Conservation (phyloP, 2,797 vertebrate species). For the Macropodus opercularis region DNA sequence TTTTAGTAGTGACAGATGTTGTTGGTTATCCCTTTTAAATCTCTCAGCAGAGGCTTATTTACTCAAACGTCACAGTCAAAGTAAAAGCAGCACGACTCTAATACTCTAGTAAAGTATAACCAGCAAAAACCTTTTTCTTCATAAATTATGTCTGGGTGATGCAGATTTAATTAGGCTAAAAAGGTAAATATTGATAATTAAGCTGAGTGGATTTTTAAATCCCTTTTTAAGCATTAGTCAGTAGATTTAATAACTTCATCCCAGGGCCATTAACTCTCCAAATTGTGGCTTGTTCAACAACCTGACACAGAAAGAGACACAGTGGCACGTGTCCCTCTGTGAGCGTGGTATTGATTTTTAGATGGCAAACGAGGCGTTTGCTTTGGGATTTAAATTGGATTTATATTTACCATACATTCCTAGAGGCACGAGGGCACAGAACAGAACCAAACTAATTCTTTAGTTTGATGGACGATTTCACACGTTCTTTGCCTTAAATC, state of each 20-base stretch:
- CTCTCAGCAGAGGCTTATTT: background rate
- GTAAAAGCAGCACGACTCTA: background rate
- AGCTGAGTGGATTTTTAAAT: background rate
- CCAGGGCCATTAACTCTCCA: background rate
- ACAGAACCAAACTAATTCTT: too few species aligned
- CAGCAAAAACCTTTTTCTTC: background rate
- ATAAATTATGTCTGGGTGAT: background rate
- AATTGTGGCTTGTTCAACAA: slow-evolving; percentile 12
- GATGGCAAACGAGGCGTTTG: slow-evolving; percentile 15
- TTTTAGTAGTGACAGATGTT: background rate
- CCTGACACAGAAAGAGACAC: slow-evolving; percentile 9
- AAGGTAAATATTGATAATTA: background rate
- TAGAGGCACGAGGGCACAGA: too few species aligned
- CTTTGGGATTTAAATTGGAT: slow-evolving; percentile 2
- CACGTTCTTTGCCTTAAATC: too few species aligned
- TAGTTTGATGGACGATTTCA: too few species aligned
- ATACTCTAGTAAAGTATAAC: background rate
- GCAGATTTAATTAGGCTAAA: background rate
- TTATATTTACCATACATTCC: background rate
- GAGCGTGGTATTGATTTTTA: slow-evolving; percentile 22
- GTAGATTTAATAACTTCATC: background rate
- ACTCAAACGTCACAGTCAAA: background rate
- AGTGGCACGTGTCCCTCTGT: slow-evolving; percentile 4
- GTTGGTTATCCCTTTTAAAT: background rate
- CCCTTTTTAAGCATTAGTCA: too few species aligned